Evolutionary conservation across 2,113 vertebrate genomes (phyloP).

Genomic region (Oophaga pumilio): DNA sequence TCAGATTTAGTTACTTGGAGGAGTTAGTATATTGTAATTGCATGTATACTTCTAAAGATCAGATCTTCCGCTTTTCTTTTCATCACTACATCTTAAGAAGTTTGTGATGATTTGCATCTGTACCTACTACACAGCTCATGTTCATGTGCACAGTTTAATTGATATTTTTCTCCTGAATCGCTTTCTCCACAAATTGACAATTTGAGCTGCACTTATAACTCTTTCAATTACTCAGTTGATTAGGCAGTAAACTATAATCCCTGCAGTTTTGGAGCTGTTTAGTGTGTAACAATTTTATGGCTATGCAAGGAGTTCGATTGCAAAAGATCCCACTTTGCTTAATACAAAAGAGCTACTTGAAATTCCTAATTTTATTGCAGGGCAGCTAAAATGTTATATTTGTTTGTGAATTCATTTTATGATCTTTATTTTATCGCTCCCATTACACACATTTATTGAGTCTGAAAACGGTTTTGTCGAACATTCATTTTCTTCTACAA

Average conservation of each 20-base stretch:
- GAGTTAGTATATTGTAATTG: neutral
- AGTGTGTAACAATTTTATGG: conserved; percentile 36
- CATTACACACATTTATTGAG: conserved; percentile 40
- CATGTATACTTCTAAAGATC: neutral
- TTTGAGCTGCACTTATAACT: conserved; percentile 47
- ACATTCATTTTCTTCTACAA: conserved; percentile 32
- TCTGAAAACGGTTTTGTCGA: conserved; percentile 32
- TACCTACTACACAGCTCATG: conserved; percentile 22
- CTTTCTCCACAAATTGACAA: conserved; percentile 47
- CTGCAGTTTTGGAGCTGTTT: conserved; percentile 43
- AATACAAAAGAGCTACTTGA: conserved; percentile 47
- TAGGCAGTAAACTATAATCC: conserved; percentile 52
- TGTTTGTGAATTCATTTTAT: conserved; percentile 45
- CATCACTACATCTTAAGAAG: neutral
- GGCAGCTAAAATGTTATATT: conserved; percentile 48
- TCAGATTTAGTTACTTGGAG: neutral
- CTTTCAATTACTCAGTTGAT: conserved; percentile 54
- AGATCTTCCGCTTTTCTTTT: neutral
- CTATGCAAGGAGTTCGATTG: conserved; percentile 33
- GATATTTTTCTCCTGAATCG: conserved; percentile 29
- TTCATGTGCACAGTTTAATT: conserved; percentile 31
- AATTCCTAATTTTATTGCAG: conserved; percentile 40
- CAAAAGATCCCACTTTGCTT: conserved; percentile 41
- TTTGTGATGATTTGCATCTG: neutral
- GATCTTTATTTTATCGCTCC: conserved; percentile 40